A percentile compares a stretch with the other conserved stretches of the same genome.
phyloP scores from a whole-genome alignment of 2,888 invertebrate species.

The Lasioglossum oenotherae region DNA sequence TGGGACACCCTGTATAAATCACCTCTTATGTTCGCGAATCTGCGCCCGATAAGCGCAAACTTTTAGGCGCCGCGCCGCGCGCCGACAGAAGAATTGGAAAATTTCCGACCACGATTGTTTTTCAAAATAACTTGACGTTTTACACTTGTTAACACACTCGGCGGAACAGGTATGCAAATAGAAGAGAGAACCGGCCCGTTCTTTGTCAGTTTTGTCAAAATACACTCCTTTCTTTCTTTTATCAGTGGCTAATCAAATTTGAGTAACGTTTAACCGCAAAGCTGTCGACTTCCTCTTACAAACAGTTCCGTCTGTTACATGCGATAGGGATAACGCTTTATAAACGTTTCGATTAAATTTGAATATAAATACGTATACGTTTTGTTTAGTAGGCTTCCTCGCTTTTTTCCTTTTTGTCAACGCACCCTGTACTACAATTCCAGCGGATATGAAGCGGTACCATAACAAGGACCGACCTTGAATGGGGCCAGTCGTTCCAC shows the following conservation, averaged over 20 bases:
- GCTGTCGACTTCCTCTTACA: background rate
- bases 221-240: background rate
- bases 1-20: no score
- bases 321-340: background rate
- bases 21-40: background rate
- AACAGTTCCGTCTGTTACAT: background rate
- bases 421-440: background rate
- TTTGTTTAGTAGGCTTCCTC: no score
- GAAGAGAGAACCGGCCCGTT: background rate
- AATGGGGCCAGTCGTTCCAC: constrained; percentile 53
- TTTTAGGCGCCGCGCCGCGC: background rate
- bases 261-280: background rate
- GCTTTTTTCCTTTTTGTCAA: no score
- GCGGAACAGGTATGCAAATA: background rate
- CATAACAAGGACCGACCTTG: constrained; percentile 58
- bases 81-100: constrained; percentile 1
- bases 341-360: background rate
- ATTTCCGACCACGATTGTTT: constrained; percentile 11
- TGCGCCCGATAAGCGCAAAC: background rate
- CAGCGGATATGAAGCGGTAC: constrained; percentile 37
- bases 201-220: background rate
- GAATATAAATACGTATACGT: background rate
- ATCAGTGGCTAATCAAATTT: background rate
- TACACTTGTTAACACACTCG: background rate
- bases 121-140: background rate